Evolutionary conservation across 1,140 invertebrate species (phyloP), one percentile per base, ranked within the genome.

Genomic region (Platyura marginata): DNA sequence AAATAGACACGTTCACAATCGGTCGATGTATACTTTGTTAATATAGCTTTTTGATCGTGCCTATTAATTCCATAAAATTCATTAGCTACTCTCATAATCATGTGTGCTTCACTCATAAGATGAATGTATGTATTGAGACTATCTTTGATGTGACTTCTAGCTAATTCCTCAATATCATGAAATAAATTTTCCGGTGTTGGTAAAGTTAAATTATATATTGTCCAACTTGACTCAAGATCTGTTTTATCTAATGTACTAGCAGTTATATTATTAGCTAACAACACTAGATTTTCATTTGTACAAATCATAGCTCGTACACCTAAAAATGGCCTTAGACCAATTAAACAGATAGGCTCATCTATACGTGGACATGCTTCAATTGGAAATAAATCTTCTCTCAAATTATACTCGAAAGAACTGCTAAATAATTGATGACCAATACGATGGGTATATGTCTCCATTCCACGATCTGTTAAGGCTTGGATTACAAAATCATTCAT

Each of bases 381-480:
- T 0, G 56, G 56, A 18, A 55, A 61, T 1, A 54, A 18, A 1
- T 44, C 49, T 0, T 53, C 49, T 33, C 57, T 46, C 22, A 52
- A 51, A 15, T 55, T 56, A 43, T 61, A 61, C 39, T 61, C 58
- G 21, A 59, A 61, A 3, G 53, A 52, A 48, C 56, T 61, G 22
- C 54, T 50, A 37, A 59, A 61, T 1, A 74, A 50, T 34, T 71
- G 65, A 53, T 78, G 71, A 0, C 72, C 69, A 25, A 75, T 62
- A 25, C 79, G 65, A 21, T 80, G 62, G 1, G 82, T 85, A 48
- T 85, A 85, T 0, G 79, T 78, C 55, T 87, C 81, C 5, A 88
- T 63, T 1, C 81, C 82, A 44, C 75, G 76, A 33, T 78, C 73
- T 2, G 81, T 86, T 1, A 86, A 55, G 0, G 79, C 81, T 55